Conservation (phyloP, 2,797 vertebrate species). For the Pogonophryne albipinna region DNA sequence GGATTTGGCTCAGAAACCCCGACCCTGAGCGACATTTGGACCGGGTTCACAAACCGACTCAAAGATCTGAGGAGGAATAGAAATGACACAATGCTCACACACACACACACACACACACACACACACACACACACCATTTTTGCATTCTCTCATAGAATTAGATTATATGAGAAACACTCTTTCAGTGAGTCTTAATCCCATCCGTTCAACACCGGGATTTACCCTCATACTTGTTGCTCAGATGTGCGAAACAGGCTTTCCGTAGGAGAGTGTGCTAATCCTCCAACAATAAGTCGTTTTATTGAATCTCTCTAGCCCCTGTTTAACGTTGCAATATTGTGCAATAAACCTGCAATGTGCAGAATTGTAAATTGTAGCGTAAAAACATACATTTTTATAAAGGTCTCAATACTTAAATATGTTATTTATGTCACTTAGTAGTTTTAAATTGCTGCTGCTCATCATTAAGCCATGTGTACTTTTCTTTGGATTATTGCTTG, state of each 20-base stretch:
- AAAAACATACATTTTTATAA: too few relatives aligned
- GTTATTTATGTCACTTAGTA: too few relatives aligned
- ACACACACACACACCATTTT: constrained; percentile 5
- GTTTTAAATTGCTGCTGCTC: too few relatives aligned
- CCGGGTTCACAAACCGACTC: constrained; percentile 81
- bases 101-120: neutral
- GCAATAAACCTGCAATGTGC: too few relatives aligned
- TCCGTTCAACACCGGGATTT: constrained; percentile 44
- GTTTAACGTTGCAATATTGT: too few relatives aligned
- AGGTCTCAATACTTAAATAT: too few relatives aligned
- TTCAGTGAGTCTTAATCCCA: constrained; percentile 37
- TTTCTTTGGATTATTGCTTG: too few relatives aligned
- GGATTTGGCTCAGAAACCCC: constrained; percentile 79
- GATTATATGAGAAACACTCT: constrained; percentile 33
- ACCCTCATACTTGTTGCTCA: constrained; percentile 40
- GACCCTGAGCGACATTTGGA: constrained; percentile 84
- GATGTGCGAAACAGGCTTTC: constrained; percentile 16
- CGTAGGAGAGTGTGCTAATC: neutral
- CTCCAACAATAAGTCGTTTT: neutral
- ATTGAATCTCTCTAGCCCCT: constrained; percentile 2
- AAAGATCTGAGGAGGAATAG: constrained; percentile 82
- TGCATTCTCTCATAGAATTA: constrained; percentile 23
- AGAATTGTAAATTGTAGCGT: too few relatives aligned
- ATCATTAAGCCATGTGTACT: too few relatives aligned
- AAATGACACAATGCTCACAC: constrained; percentile 55